Base-by-base conservation (phyloP, 1,140 invertebrate genomes). In the Diabrotica virgifera region DNA sequence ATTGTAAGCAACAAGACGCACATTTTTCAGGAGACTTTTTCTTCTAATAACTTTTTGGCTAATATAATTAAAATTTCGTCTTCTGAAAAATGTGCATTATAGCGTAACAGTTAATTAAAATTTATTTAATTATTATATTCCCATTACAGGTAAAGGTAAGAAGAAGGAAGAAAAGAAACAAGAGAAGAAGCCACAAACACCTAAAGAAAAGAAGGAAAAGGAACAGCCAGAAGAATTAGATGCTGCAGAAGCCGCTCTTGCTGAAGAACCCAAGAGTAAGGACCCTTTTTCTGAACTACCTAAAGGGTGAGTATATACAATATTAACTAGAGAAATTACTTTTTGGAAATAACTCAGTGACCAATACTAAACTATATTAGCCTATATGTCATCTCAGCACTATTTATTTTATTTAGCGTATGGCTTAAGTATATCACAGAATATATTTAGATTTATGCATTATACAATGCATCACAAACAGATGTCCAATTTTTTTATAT, bases 261-360 rank as follows among this genome's bases (percentile, higher is more conserved):
- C 90, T 55, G 82, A 83, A 14, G 90, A 94, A 75, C 91, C 92
- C 38, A 95, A 94, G 80, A 86, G 88, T 9, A 94, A 91, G 76
- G 95, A 99, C 85, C 97, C 97, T 35, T 96, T 98, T 77, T 91
- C 93, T 77, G 77, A 83, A 1, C 82, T 97, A 77, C 95, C 94
- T 65, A 91, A 95, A 85, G 92, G 92, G 90, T 90, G 78, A 70
- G 66, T 71, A 36, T 55, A 36, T 38, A 56, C 38, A 36, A 59
- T 52, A 4, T 11, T 11, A 2, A 2, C 13, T 62, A 13, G 6
- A 37, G 38, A 8, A 12, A 54, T 62, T 10, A 35, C 6, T 59
- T 52, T 11, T 61, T 51, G 46, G 12, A 51, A 12, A 51, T 5
- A 14, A 7, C 24, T 58, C 24, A 24, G 24, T 24, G 24, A 24